A percentile compares a stretch with the other conserved stretches of the same genome.
Evolutionary conservation across 2,113 vertebrate species (phyloP).

Genomic region (Callaeas wilsoni): DNA sequence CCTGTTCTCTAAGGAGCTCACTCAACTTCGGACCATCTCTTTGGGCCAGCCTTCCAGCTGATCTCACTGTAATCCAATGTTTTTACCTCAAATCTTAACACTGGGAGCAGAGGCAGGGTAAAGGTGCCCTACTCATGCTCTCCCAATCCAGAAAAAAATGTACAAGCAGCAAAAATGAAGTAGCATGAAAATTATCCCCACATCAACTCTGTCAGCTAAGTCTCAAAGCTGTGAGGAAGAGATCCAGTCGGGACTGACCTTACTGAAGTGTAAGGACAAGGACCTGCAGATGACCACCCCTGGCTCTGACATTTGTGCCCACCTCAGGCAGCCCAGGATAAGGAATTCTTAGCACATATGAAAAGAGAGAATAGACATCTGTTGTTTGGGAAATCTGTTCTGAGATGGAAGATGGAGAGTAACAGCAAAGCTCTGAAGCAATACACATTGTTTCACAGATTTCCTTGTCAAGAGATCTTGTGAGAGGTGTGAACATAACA

Average conservation of each 20-base stretch:
- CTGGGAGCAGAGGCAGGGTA: not conserved
- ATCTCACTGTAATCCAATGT: not conserved
- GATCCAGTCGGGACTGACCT: not conserved
- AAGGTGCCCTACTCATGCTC: not conserved
- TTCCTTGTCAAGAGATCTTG: slow-evolving; percentile 28
- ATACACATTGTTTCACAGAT: slow-evolving; percentile 53
- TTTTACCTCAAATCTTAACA: not conserved
- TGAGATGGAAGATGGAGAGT: slow-evolving; percentile 12
- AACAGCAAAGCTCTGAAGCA: slow-evolving; percentile 32
- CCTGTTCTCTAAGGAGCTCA: not conserved
- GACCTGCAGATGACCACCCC: not conserved
- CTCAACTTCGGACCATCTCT: not conserved
- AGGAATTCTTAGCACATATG: not conserved
- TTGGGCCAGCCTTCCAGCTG: not conserved
- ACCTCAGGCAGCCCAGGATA: not conserved
- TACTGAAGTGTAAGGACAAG: not conserved
- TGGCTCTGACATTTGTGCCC: not conserved
- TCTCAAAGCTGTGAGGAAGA: not conserved
- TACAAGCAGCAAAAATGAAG: not conserved
- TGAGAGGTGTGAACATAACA: slow-evolving; percentile 50
- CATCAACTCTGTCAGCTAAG: not conserved
- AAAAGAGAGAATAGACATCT: not conserved
- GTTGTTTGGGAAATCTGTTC: slow-evolving; percentile 35
- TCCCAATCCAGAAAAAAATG: not conserved
- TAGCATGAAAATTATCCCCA: not conserved